Conservation (phyloP, 2,113 vertebrate genomes). For the Caranx ignobilis region DNA sequence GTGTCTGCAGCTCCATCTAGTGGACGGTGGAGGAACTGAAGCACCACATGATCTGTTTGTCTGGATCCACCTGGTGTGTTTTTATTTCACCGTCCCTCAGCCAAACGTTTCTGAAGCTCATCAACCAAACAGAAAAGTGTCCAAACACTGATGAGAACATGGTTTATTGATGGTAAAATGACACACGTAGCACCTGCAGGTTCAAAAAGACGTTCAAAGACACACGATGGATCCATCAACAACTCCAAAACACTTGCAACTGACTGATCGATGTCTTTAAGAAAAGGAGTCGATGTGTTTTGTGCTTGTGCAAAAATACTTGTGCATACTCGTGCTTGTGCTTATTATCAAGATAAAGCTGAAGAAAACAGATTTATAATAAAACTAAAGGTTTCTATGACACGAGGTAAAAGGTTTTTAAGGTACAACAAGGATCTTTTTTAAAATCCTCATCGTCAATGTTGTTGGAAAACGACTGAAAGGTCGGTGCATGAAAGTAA, state of each 20-base stretch:
- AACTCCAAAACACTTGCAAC: slow-evolving; percentile 13
- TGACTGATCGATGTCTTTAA: slow-evolving; percentile 24
- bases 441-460: too few species aligned
- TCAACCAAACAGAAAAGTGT: not conserved
- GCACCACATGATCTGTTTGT: too few species aligned
- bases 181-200: slow-evolving; percentile 8
- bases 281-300: slow-evolving; percentile 1
- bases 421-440: not conserved
- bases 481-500: not conserved
- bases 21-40: not conserved
- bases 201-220: not conserved
- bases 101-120: too few species aligned
- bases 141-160: not conserved
- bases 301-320: slow-evolving; percentile 37
- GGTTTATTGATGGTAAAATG: slow-evolving; percentile 52
- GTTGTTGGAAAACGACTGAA: not conserved
- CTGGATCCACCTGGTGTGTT: too few species aligned
- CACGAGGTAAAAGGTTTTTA: not conserved
- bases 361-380: not conserved
- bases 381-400: not conserved
- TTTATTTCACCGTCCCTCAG: too few species aligned
- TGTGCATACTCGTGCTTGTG: slow-evolving; percentile 35
- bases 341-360: slow-evolving; percentile 19
- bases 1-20: not conserved
- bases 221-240: not conserved